These are phyloP conservation scores for Dusona sp. DNA, from an alignment of 2,888 invertebrate genomes.

Conservation along the genomic window DNA sequence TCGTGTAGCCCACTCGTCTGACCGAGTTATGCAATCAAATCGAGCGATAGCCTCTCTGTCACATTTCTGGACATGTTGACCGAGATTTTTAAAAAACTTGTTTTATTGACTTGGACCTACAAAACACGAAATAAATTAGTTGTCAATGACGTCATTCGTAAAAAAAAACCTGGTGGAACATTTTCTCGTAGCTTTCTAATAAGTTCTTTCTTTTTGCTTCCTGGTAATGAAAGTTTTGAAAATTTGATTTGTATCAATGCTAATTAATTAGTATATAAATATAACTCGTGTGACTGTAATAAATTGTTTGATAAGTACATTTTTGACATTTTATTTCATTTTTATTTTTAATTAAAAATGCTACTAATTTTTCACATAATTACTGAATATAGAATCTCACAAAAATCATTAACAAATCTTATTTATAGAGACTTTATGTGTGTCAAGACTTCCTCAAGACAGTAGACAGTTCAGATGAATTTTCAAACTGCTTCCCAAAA, in stretches of 20 bases:
- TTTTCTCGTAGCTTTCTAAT: background rate
- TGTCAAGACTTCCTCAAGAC: background rate
- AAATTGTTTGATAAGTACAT: background rate
- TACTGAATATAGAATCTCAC: too few species aligned
- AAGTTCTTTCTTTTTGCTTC: background rate
- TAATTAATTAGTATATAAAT: background rate
- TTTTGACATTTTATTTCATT: background rate
- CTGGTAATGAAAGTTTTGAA: background rate
- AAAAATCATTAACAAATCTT: too few species aligned
- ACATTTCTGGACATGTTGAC: constrained; percentile 18
- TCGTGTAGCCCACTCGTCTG: constrained; percentile 58
- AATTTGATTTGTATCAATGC: background rate
- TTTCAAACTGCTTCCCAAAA: background rate
- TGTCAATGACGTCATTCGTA: constrained; percentile 2
- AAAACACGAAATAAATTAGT: background rate
- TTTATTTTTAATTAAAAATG: background rate
- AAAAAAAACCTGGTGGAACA: background rate
- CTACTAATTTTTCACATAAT: background rate
- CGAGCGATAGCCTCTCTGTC: constrained; percentile 28
- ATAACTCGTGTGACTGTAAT: background rate
- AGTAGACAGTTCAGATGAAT: background rate
- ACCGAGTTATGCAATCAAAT: constrained; percentile 54
- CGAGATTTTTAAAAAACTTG: constrained; percentile 24
- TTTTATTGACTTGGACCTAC: background rate
- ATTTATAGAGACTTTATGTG: background rate